phyloP scores from a whole-genome alignment of 1,140 invertebrate genomes.

The Pseudachorutes palmiensis region DNA sequence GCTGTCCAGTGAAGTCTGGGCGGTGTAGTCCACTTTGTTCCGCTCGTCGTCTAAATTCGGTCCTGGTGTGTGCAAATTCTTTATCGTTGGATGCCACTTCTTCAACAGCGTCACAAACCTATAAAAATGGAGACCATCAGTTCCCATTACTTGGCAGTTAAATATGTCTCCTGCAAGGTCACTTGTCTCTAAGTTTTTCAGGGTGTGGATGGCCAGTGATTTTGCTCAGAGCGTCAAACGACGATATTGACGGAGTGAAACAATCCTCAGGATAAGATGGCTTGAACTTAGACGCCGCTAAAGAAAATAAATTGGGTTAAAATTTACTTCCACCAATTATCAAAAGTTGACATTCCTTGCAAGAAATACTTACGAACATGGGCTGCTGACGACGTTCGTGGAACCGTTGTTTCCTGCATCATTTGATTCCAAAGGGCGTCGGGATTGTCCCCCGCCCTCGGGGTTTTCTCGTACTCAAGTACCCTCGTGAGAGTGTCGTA shows the following conservation, averaged over 20 bases:
- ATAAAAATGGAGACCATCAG: too few species aligned
- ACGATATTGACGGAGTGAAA: background rate
- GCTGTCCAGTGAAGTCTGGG: background rate
- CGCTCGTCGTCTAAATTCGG: background rate
- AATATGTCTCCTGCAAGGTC: background rate
- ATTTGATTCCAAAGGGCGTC: background rate
- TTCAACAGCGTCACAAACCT: background rate
- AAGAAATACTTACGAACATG: too few species aligned
- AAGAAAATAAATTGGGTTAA: background rate
- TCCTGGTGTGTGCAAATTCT: background rate
- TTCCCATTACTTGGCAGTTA: too few species aligned
- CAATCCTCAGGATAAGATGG: background rate
- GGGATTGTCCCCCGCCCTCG: background rate
- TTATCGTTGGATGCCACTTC: background rate
- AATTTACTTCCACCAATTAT: background rate
- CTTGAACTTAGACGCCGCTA: background rate
- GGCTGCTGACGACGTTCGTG: too few species aligned
- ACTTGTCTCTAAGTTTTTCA: background rate
- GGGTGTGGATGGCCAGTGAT: background rate
- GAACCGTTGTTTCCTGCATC: background rate
- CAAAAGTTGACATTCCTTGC: too few species aligned
- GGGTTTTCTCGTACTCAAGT: background rate
- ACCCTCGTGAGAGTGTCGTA: background rate
- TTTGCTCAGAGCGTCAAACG: background rate
- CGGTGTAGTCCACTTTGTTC: background rate